Evolutionary conservation across 2,113 vertebrate genomes (phyloP).

Genomic region (Takifugu bimaculatus): DNA sequence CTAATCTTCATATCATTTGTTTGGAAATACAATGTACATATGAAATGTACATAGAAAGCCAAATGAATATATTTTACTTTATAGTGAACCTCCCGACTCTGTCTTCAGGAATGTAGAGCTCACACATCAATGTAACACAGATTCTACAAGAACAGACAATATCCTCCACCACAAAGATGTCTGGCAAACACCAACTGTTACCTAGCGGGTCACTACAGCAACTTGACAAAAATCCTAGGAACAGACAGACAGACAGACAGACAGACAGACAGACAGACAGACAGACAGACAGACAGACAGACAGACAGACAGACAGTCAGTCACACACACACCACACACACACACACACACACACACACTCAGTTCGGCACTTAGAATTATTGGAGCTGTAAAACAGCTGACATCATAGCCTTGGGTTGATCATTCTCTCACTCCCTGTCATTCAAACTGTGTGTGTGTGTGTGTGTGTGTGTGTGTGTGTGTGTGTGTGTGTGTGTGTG

Average conservation of each 20-base stretch:
- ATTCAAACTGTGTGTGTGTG: constrained; percentile 22
- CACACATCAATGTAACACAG: constrained; percentile 1
- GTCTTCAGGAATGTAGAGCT: constrained; percentile 1
- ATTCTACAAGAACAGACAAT: constrained; percentile 20
- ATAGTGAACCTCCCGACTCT: background rate
- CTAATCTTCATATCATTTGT: background rate
- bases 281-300: constrained; percentile 25
- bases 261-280: background rate
- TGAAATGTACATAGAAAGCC: background rate
- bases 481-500: background rate
- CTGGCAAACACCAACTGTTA: constrained; percentile 39
- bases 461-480: constrained; percentile 14
- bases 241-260: constrained; percentile 25
- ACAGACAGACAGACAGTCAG: constrained; percentile 16
- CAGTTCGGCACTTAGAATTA: constrained; percentile 57
- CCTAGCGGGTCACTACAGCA: constrained; percentile 47
- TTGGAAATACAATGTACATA: no score
- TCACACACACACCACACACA: constrained; percentile 28
- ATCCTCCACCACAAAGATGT: constrained; percentile 30
- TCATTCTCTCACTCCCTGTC: constrained; percentile 28
- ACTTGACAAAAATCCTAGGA: constrained; percentile 47
- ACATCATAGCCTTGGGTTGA: constrained; percentile 56
- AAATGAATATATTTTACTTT: background rate
- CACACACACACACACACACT: constrained; percentile 39
- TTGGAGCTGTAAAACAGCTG: constrained; percentile 62